These are phyloP conservation scores for Coilia nasus DNA, from an alignment of 2,797 vertebrate genomes.

Conservation along the genomic window DNA sequence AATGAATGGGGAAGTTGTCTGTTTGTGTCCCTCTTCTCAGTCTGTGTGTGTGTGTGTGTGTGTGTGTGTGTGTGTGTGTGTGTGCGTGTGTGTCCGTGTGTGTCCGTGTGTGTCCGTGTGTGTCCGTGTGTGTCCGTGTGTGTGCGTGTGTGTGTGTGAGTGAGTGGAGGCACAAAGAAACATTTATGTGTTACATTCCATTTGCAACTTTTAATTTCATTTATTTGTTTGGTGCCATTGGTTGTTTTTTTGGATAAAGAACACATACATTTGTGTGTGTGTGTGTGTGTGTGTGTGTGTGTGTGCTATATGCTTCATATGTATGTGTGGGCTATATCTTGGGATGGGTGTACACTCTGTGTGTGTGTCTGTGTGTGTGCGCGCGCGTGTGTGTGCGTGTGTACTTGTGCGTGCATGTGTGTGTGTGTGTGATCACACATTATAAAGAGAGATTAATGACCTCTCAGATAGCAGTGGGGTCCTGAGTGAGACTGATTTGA, in stretches of 20 bases:
- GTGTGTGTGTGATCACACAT: background rate
- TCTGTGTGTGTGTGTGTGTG: background rate
- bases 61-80: background rate
- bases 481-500: background rate
- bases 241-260: background rate
- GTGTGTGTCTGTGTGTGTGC: background rate
- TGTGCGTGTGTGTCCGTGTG: background rate
- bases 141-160: background rate
- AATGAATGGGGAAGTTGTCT: background rate
- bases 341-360: background rate
- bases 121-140: background rate
- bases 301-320: background rate
- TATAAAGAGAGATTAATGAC: background rate
- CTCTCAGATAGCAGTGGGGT: background rate
- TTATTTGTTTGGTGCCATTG: background rate
- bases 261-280: background rate
- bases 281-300: background rate
- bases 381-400: background rate
- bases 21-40: background rate
- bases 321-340: background rate
- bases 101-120: background rate
- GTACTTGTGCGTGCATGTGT: background rate
- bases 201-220: background rate
- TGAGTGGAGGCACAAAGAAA: background rate
- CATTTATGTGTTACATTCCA: background rate